Evolutionary conservation across 2,797 vertebrate genomes (phyloP).

Genomic region (Clamator glandarius): DNA sequence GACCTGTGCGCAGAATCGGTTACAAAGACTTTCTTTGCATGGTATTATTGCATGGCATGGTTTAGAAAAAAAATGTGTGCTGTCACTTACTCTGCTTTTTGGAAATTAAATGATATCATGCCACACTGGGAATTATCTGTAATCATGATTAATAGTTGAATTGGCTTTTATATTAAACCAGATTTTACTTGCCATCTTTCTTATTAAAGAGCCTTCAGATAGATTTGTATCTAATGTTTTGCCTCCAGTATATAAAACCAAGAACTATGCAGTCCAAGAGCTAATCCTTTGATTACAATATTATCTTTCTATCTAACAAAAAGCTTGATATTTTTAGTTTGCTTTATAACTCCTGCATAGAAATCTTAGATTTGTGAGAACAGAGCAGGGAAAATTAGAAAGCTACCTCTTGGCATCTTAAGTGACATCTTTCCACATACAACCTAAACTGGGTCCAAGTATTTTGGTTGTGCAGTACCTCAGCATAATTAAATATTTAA

Average conservation of each 20-base stretch:
- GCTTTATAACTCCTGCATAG: background rate
- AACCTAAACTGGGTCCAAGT: conserved; percentile 29
- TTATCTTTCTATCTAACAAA: background rate
- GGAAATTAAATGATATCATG: conserved; percentile 61
- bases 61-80: conserved; percentile 24
- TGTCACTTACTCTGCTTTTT: conserved; percentile 45
- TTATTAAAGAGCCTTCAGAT: conserved; percentile 57
- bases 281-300: background rate
- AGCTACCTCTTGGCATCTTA: conserved; percentile 20
- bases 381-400: background rate
- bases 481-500: conserved; percentile 29
- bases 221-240: conserved; percentile 55
- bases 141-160: conserved; percentile 73
- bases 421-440: conserved; percentile 1
- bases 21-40: conserved; percentile 20
- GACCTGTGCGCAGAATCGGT: conserved; percentile 5
- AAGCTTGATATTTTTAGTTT: background rate
- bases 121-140: conserved; percentile 63
- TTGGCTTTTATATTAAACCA: conserved; percentile 68
- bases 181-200: conserved; percentile 67
- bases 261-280: background rate
- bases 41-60: conserved; percentile 1
- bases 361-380: conserved; percentile 2
- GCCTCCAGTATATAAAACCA: background rate
- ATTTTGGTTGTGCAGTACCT: conserved; percentile 4